Evolutionary conservation across 2,888 invertebrate species (phyloP), one percentile per base, ranked within the genome.

Genomic region (Caenorhabditis panamensis): DNA sequence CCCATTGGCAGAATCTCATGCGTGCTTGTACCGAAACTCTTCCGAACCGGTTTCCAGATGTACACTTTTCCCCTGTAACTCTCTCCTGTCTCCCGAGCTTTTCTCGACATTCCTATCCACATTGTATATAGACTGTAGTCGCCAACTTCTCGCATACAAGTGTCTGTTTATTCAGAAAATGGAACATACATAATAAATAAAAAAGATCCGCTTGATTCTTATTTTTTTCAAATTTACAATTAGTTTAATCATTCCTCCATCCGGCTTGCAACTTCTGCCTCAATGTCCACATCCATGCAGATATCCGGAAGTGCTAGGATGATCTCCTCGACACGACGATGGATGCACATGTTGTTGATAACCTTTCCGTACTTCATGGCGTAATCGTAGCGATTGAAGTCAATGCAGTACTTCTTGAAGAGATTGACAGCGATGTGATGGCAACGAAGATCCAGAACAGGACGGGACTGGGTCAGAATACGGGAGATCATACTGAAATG

Each of bases 381-480:
- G 84, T 91, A 91, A 63, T 91, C 91, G 86, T 91, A 90, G 91
- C 92, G 88, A 72, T 89, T 88, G 72, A 92, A 88, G 59, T 90
- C 86, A 68, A 91, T 89, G 84, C 92, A 92, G 37, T 79, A 79
- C 18, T 85, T 82, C 44, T 89, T 79, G 72, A 91, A 90, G 13
- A 75, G 67, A 36, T 89, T 84, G n/a, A 91, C 86, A 6, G 90
- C 88, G 5, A 86, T 79, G 73, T 90, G 88, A 84, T 92, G 92
- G 82, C 92, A 92, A 36, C 89, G 90, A 67, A 88, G 67, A 31
- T 89, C 82, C 8, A 79, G 75, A 44, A 91, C 84, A 5, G 82
- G 77, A 8, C 86, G 84, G 8, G 84, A 81, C 37, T 75, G 64
- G 59, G 79, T 83, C 84, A 86, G 31, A 69, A 87, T 66, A 59